Conservation (phyloP, 2,113 vertebrate genomes). For the Oophaga pumilio region DNA sequence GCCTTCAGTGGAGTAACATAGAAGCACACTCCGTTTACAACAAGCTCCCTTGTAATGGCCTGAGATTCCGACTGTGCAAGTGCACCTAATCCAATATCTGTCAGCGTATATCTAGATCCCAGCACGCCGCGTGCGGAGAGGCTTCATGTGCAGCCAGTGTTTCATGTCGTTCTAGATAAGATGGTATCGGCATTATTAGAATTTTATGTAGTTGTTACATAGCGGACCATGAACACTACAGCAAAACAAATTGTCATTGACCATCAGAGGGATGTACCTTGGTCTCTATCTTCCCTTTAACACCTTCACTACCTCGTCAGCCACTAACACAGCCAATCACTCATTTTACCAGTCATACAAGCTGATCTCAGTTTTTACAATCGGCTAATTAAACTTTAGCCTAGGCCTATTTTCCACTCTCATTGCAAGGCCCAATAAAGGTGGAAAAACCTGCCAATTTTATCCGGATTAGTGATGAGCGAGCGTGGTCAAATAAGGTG, state of each 20-base stretch:
- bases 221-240: conserved; percentile 37
- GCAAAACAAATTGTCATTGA: neutral
- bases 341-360: no score
- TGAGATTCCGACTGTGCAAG: conserved; percentile 7
- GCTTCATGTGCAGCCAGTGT: neutral
- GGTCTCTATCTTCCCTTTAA: no score
- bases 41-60: neutral
- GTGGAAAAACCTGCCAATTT: no score
- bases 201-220: conserved; percentile 38
- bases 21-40: conserved; percentile 17
- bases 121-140: neutral
- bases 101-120: neutral
- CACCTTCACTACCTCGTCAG: no score
- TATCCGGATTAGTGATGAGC: no score
- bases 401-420: no score
- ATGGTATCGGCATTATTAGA: conserved; percentile 15
- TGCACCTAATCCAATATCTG: conserved; percentile 20
- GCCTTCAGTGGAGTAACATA: conserved; percentile 15
- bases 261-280: neutral
- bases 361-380: no score
- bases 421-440: no score
- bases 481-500: no score
- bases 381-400: no score
- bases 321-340: no score
- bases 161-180: neutral